Evolutionary conservation across 2,113 vertebrate genomes (phyloP), one percentile per base, ranked within the genome.

Genomic region (Suncus etruscus): DNA sequence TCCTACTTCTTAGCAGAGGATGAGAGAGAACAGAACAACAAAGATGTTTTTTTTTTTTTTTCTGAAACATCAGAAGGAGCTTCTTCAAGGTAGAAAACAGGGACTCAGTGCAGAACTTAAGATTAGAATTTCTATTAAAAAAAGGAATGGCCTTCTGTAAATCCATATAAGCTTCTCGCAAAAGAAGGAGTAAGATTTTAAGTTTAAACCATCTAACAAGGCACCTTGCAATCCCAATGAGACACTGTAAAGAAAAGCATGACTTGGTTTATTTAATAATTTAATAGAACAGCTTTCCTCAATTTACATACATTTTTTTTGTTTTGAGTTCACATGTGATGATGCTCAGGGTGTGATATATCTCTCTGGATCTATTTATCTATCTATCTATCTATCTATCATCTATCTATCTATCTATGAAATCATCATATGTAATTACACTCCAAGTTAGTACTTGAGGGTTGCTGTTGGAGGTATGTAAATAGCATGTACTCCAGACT

Each of bases 141-240:
- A 75, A 74, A 88, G 15, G 82, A 82, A 66, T 39, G n/a, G 29
- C 45, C 93, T 94, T 86, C 54, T 86, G 24, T n/a, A 91, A 92
- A 78, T 7, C 15, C 31, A 81, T 58, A 16, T 50, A 83, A 77
- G 91, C 66, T 18, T 83, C 74, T 77, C 45, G 11, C 9, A 74
- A 75, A 1, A 18, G 8, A 7, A 58, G 47, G 4, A 73, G 39
- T 47, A 32, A 61, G 4, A 12, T 20, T 77, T 85, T 51, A 11
- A 2, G 5, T 74, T 74, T 72, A 92, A 70, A 45, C n/a, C 3
- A 80, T 87, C 77, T 85, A 77, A 76, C 16, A 15, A 29, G 29
- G 14, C 54, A 76, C 11, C 82, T 86, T 91, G 32, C 3, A 32
- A 9, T 74, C 14, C 15, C 61, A 32, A 14, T 32, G 8, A n/a